Evolutionary conservation across 2,113 vertebrate species (phyloP), one percentile per base, ranked within the genome.

Genomic region (Phalacrocorax carbo): DNA sequence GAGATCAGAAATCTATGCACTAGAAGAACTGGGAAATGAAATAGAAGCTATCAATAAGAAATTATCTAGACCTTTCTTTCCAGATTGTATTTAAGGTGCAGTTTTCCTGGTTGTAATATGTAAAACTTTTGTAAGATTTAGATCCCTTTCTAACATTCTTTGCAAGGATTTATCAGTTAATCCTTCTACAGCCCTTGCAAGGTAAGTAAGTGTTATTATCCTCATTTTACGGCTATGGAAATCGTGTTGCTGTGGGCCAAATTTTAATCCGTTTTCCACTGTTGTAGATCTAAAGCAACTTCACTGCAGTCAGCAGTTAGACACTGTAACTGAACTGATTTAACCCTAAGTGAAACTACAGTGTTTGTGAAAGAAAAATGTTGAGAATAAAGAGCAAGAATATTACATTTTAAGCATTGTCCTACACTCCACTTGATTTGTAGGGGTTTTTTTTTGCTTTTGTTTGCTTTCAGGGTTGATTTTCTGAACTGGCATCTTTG

Each of bases 161-260:
- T 96, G 49, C 70, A 89, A 93, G 94, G 91, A 95, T 97, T 97
- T 95, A 88, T 96, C 81, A 92, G 57, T 94, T 96, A 96, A 97
- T 97, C 94, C 91, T 92, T 70, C 72, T 83, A 46, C 82, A 95
- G 66, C 61, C n/a, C 87, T 93, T 90, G 78, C 79, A 80, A 97
- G 82, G 83, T 93, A 77, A 85, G 68, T 95, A 73, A 86, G 42
- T 85, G 87, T 91, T 90, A 88, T 83, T 96, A 92, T 93, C 94
- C 95, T 76, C 86, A 88, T 92, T 95, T 97, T 94, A 88, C 0
- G 0, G 93, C 64, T 87, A 27, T 84, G 75, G 78, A 95, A 93
- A 96, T 95, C 10, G 9, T 88, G 71, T 88, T 86, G 84, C 95
- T 95, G 42, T 83, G 46, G 93, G 89, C 70, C 95, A 95, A 62